Conservation (phyloP, 1,140 invertebrate species). For the Drosophila saltans region DNA sequence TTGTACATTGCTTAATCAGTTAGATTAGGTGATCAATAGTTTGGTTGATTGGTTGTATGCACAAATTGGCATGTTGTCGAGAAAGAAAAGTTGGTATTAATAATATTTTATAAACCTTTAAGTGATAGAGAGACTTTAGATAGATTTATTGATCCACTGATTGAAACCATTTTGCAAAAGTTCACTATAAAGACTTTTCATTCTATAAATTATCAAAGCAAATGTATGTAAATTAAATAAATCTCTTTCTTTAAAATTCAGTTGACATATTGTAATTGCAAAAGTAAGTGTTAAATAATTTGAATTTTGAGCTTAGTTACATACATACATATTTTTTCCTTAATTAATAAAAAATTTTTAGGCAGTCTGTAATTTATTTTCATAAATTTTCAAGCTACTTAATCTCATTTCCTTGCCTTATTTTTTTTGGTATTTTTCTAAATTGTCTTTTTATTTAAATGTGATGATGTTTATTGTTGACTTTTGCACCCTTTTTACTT, state of each 20-base stretch:
- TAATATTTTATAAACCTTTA: no score
- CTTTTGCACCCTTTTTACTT: conserved; percentile 43
- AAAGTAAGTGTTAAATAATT: not conserved
- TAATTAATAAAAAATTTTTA: not conserved
- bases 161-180: no score
- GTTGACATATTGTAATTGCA: not conserved
- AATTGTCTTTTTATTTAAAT: conserved; percentile 60
- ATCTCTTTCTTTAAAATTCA: not conserved
- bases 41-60: no score
- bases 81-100: no score
- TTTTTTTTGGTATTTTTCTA: conserved; percentile 22
- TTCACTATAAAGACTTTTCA: no score
- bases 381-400: conserved; percentile 10
- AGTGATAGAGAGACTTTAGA: no score
- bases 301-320: not conserved
- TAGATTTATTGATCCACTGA: no score
- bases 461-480: conserved; percentile 36
- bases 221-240: no score
- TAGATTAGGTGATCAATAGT: no score
- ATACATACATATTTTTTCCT: not conserved
- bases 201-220: no score
- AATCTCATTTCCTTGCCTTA: conserved; percentile 22
- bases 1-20: no score
- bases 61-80: no score
- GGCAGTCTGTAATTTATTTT: not conserved